Evolutionary conservation across 2,888 invertebrate species (phyloP).

Genomic region (Spilosoma lubricipeda): DNA sequence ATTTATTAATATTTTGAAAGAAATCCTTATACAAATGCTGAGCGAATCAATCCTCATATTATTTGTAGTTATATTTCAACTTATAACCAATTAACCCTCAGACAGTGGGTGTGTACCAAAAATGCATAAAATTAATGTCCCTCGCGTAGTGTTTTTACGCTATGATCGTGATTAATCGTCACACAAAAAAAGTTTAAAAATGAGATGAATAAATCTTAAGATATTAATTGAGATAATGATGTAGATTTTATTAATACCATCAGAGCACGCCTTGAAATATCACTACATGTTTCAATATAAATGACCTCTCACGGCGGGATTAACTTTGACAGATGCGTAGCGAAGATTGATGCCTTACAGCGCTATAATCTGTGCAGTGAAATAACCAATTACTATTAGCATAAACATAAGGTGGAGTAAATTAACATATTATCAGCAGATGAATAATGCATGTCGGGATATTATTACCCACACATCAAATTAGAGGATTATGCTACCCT

Average conservation of each 20-base stretch:
- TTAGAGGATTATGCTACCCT: slow-evolving; percentile 71
- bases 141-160: slow-evolving; percentile 57
- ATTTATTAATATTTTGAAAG: background rate
- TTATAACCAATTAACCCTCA: slow-evolving; percentile 43
- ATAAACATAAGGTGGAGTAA: slow-evolving; percentile 82
- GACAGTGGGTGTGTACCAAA: slow-evolving; percentile 45
- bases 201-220: slow-evolving; percentile 64
- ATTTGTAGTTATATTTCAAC: slow-evolving; percentile 36
- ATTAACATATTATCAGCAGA: slow-evolving; percentile 80
- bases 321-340: slow-evolving; percentile 71
- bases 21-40: slow-evolving; percentile 23
- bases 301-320: slow-evolving; percentile 61
- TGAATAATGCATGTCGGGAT: slow-evolving; percentile 78
- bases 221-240: slow-evolving; percentile 74
- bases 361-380: slow-evolving; percentile 74
- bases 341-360: slow-evolving; percentile 68
- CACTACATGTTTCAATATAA: slow-evolving; percentile 52
- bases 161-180: slow-evolving; percentile 62
- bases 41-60: slow-evolving; percentile 24
- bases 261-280: slow-evolving; percentile 54
- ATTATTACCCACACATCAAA: slow-evolving; percentile 63
- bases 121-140: slow-evolving; percentile 46
- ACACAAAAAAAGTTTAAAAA: slow-evolving; percentile 66
- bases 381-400: slow-evolving; percentile 85
- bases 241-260: slow-evolving; percentile 63